Percentiles rank a stretch among this genome's conserved stretches.
Conservation (phyloP, 2,888 invertebrate species). For the Punctoribates punctum region DNA sequence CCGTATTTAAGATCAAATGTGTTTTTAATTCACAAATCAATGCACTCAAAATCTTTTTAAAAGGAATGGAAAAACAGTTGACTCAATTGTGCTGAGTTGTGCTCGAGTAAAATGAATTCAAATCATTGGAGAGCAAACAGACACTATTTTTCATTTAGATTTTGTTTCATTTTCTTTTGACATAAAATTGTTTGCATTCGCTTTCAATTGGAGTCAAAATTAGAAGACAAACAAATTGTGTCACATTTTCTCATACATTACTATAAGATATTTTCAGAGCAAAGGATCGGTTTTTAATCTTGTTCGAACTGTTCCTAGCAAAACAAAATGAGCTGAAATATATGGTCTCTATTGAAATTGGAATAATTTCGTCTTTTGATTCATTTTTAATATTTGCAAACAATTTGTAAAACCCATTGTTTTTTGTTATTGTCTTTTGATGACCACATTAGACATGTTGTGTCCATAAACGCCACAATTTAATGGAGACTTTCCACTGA, state of each 20-base stretch:
- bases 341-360: too few relatives aligned
- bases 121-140: conserved; percentile 13
- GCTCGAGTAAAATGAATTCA: not conserved
- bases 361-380: too few relatives aligned
- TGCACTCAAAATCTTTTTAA: too few relatives aligned
- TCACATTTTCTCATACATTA: not conserved
- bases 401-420: too few relatives aligned
- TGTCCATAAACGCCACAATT: too few relatives aligned
- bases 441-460: too few relatives aligned
- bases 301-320: not conserved
- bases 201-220: conserved; percentile 3
- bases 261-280: not conserved
- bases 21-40: not conserved
- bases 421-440: too few relatives aligned
- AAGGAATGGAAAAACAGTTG: not conserved
- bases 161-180: not conserved
- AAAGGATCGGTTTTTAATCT: not conserved
- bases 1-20: not conserved
- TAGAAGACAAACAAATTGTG: not conserved
- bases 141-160: not conserved
- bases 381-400: too few relatives aligned
- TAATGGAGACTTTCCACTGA: too few relatives aligned
- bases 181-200: conserved; percentile 18
- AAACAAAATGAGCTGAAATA: too few relatives aligned
- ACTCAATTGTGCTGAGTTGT: not conserved